A percentile compares a stretch with the other conserved stretches of the same genome.
Conservation (phyloP, 1,140 invertebrate species). For the Lepidurus arcticus region DNA sequence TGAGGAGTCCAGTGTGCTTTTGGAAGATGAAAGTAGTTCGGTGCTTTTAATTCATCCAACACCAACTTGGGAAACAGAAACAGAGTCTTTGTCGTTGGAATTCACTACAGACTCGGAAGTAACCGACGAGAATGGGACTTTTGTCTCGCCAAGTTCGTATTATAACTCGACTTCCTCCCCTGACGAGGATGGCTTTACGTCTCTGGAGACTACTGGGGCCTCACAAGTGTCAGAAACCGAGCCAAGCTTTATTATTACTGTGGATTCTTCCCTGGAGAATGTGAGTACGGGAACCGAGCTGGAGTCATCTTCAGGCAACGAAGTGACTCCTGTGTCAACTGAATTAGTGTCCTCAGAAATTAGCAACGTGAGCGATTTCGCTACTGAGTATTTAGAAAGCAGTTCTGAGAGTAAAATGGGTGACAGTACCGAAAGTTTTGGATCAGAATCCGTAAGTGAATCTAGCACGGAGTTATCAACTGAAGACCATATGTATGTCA, state of each 20-base stretch:
- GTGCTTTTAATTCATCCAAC: background rate
- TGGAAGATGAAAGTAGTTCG: background rate
- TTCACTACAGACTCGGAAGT: slow-evolving; percentile 25
- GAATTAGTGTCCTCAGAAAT: background rate
- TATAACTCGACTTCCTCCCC: background rate
- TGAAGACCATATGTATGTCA: too few relatives aligned
- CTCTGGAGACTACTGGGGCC: too few relatives aligned
- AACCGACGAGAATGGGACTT: background rate
- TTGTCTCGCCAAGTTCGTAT: background rate
- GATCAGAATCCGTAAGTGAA: background rate
- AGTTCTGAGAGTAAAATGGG: background rate
- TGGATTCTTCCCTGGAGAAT: background rate
- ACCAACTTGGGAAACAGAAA: slow-evolving; percentile 50
- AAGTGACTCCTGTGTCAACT: background rate
- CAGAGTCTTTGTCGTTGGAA: slow-evolving; percentile 45
- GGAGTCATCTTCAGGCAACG: background rate
- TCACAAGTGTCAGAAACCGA: background rate
- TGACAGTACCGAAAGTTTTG: background rate
- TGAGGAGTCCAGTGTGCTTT: background rate
- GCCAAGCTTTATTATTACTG: background rate
- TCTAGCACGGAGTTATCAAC: background rate
- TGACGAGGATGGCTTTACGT: background rate
- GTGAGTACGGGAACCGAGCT: background rate
- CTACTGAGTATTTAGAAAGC: background rate
- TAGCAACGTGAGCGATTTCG: background rate